Evolutionary conservation across 2,797 vertebrate genomes (phyloP).

Genomic region (Cetoscarus ocellatus): DNA sequence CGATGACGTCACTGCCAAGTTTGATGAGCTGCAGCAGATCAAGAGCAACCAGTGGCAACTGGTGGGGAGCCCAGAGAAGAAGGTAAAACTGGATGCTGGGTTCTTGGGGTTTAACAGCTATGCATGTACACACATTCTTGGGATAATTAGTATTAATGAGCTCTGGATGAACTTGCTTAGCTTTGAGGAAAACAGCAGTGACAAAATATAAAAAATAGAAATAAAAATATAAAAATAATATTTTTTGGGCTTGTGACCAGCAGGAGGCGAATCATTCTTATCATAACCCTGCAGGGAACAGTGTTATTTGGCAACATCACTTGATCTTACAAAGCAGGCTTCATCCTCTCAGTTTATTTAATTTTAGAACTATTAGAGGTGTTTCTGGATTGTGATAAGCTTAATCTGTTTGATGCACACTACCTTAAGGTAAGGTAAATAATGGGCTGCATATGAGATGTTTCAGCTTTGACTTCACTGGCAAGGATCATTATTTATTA

Average conservation of each 20-base stretch:
- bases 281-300: slow-evolving; percentile 35
- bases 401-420: no score
- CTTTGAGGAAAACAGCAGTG: slow-evolving; percentile 32
- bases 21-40: slow-evolving; percentile 96
- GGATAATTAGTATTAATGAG: slow-evolving; percentile 43
- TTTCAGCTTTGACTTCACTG: no score
- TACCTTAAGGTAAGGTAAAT: background rate
- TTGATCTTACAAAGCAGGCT: slow-evolving; percentile 9
- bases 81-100: slow-evolving; percentile 79
- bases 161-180: slow-evolving; percentile 39
- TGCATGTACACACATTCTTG: background rate
- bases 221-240: no score
- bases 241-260: slow-evolving; percentile 40
- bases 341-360: background rate
- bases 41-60: slow-evolving; percentile 96
- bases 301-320: slow-evolving; percentile 9
- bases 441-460: no score
- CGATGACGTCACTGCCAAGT: slow-evolving; percentile 99
- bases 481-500: no score
- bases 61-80: slow-evolving; percentile 91
- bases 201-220: no score
- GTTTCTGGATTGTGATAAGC: background rate
- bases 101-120: background rate
- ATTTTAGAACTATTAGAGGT: background rate
- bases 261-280: slow-evolving; percentile 43